Conservation (phyloP, 2,888 invertebrate species). For the Metalampra italica region DNA sequence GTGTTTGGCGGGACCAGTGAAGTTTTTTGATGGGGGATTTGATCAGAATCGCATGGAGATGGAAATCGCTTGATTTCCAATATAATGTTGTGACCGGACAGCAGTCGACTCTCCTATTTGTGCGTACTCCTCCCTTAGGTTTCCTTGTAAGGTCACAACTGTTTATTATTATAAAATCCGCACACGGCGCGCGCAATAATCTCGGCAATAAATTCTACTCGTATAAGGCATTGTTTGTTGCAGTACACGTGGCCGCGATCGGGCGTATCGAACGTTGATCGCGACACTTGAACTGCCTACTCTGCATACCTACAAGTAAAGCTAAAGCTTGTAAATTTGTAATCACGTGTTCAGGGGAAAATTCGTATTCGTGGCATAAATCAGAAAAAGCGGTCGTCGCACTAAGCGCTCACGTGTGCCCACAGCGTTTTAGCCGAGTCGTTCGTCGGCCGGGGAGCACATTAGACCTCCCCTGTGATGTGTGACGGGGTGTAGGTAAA, state of each 20-base stretch:
- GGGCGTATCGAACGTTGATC: background rate
- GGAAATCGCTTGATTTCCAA: too few relatives aligned
- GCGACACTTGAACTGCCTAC: background rate
- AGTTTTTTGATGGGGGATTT: too few relatives aligned
- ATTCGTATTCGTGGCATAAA: constrained; percentile 18
- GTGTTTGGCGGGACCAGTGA: too few relatives aligned
- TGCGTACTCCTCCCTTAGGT: too few relatives aligned
- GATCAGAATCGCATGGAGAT: too few relatives aligned
- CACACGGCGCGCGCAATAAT: background rate
- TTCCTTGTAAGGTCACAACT: background rate
- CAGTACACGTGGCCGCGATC: constrained; percentile 4
- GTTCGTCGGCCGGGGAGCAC: constrained; percentile 26
- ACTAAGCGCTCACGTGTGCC: constrained; percentile 41
- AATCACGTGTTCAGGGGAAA: background rate
- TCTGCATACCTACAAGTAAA: constrained; percentile 1
- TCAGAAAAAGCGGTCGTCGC: constrained; percentile 38
- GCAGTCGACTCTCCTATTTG: too few relatives aligned
- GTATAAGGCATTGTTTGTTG: constrained; percentile 2
- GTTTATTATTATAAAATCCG: background rate
- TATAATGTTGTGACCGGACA: too few relatives aligned
- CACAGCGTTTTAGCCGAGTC: constrained; percentile 36
- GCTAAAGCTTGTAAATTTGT: background rate
- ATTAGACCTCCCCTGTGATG: constrained; percentile 46
- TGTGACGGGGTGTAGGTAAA: constrained; percentile 49
- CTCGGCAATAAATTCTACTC: constrained; percentile 1